phyloP scores from a whole-genome alignment of 2,113 vertebrate species.

The Paracanthobrama guichenoti region DNA sequence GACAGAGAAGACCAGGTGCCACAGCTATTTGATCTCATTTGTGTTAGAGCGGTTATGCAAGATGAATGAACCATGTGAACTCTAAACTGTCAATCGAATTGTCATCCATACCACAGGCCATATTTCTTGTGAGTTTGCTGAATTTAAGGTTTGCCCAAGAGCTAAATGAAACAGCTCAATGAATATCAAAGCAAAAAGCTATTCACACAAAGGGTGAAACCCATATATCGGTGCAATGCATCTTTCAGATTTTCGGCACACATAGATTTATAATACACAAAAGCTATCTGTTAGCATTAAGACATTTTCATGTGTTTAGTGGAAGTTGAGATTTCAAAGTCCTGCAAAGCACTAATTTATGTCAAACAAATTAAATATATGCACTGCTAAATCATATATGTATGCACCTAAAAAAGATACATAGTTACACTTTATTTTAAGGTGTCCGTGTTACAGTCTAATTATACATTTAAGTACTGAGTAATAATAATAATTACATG shows the following conservation, averaged over 20 bases:
- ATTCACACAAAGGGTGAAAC: not conserved
- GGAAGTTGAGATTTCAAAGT: too few species aligned
- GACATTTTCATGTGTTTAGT: too few species aligned
- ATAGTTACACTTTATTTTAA: too few species aligned
- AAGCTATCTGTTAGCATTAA: too few species aligned
- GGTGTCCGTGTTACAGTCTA: too few species aligned
- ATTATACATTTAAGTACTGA: too few species aligned
- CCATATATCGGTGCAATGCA: not conserved
- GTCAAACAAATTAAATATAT: too few species aligned
- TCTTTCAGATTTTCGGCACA: not conserved
- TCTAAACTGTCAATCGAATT: not conserved
- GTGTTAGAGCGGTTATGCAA: not conserved
- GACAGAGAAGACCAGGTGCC: slow-evolving; percentile 26
- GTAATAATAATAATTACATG: too few species aligned
- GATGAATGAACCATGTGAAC: not conserved
- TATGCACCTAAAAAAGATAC: too few species aligned
- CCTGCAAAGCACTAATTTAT: too few species aligned
- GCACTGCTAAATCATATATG: too few species aligned
- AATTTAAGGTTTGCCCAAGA: not conserved
- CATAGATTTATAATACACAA: too few species aligned
- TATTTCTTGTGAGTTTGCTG: not conserved
- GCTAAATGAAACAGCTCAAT: not conserved
- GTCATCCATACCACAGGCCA: not conserved
- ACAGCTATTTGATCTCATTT: slow-evolving; percentile 4
- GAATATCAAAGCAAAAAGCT: not conserved